Evolutionary conservation across 2,888 invertebrate species (phyloP), one percentile per base, ranked within the genome.

Genomic region (Hyposoter dolosus): DNA sequence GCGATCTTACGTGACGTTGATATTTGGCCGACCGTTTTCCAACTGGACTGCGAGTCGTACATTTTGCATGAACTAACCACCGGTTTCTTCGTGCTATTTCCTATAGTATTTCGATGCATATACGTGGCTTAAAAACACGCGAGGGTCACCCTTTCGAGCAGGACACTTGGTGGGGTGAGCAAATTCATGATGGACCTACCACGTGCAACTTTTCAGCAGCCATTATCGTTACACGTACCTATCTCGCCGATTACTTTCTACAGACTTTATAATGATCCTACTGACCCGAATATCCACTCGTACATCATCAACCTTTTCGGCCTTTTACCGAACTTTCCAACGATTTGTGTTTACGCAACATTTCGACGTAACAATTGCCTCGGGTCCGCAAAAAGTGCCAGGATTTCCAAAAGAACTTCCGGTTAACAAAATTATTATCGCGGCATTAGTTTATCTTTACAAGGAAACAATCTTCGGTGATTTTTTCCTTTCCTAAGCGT

Each of bases 1-100:
- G 32, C 50, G 69, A 45, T 45, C 47, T 10, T 35, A 53, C 53
- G 50, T 53, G 72, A 72, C 72, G 90, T 89, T 88, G 89, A 89
- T 90, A 91, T 91, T 90, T 89, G 92, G 90, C 90, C 90, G 91
- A 89, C 76, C 91, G 92, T 91, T 90, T 90, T 85, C 83, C 85
- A 90, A 93, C 92, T 93, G 92, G 92, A 90, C 92, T 90, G 60
- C 47, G 43, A 40, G 80, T 86, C 92, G 90, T 92, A 90, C 90
- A 92, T 92, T 92, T 92, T 91, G 90, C 88, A 92, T 91, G 91
- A 91, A 89, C 90, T 89, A 89, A 91, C 80, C 72, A 83, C 23
- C 60, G 82, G 71, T 28, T 83, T 65, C 28, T 77, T 66, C 56
- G 56, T 68, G 80, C 53, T 63, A 68, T 75, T 82, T 56, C 32